Base-by-base conservation (phyloP, 1,140 invertebrate species). In the Cyclina sinensis region DNA sequence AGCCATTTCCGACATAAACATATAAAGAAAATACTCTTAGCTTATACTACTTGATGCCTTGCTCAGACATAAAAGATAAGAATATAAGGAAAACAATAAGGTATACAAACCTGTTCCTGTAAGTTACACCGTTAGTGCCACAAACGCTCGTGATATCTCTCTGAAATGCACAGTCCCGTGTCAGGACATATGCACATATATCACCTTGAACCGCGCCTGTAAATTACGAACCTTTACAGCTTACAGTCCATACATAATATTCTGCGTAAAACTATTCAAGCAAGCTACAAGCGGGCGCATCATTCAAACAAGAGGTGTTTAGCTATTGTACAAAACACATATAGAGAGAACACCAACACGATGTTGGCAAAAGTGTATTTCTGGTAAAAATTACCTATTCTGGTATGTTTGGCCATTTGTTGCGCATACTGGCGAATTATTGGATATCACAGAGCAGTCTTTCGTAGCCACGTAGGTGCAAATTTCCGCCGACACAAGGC, bases 21-120 rank as follows among this genome's bases (percentile, higher is more conserved):
- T n/a, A n/a, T n/a, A n/a, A n/a, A n/a, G n/a, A n/a, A n/a, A n/a
- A n/a, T n/a, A n/a, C n/a, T n/a, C n/a, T n/a, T n/a, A n/a, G n/a
- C n/a, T n/a, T n/a, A n/a, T n/a, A n/a, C n/a, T n/a, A n/a, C n/a
- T n/a, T n/a, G n/a, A n/a, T n/a, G n/a, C n/a, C n/a, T n/a, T n/a
- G n/a, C n/a, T n/a, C n/a, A n/a, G n/a, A n/a, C n/a, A n/a, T n/a
- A n/a, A n/a, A n/a, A n/a, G n/a, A n/a, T n/a, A n/a, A n/a, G n/a
- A n/a, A n/a, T n/a, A n/a, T n/a, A n/a, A n/a, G n/a, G n/a, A n/a
- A n/a, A n/a, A n/a, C n/a, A n/a, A n/a, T n/a, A n/a, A n/a, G n/a
- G n/a, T n/a, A n/a, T 30, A 74, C 70, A 18, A 74, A 74, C 70
- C 3, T 21, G 39, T 74, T 74, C 27, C 70, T 74, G 39, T 74